These are phyloP conservation scores for Epistrophella euchroma DNA, from an alignment of 2,888 invertebrate species.

Conservation along the genomic window DNA sequence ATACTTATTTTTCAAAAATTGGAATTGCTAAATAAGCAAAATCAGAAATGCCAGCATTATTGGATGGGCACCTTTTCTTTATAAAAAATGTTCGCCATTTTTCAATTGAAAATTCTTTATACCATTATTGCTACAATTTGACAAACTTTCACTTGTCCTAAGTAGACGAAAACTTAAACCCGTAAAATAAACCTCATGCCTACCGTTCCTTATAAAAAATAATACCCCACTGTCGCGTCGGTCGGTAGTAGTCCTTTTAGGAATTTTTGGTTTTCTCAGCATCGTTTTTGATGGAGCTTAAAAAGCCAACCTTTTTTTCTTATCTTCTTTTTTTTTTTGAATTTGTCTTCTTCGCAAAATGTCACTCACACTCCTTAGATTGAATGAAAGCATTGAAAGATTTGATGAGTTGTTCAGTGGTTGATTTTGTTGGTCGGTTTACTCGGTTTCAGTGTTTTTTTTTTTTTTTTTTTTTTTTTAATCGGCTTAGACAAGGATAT, in stretches of 20 bases:
- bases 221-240: background rate
- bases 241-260: background rate
- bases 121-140: too few species aligned
- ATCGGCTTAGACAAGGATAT: conserved; percentile 49
- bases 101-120: too few species aligned
- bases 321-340: background rate
- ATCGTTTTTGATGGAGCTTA: conserved; percentile 55
- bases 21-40: too few species aligned
- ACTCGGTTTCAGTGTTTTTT: conserved; percentile 15
- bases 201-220: background rate
- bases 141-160: background rate
- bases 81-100: too few species aligned
- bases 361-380: conserved; percentile 27
- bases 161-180: background rate
- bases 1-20: too few species aligned
- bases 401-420: conserved; percentile 38
- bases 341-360: conserved; percentile 28
- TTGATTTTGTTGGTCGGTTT: conserved; percentile 41
- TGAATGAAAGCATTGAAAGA: conserved; percentile 20
- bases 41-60: too few species aligned
- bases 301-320: background rate
- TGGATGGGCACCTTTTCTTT: too few species aligned
- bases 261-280: conserved; percentile 47
- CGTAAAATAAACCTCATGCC: background rate
- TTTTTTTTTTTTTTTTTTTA: conserved; percentile 10